These are phyloP conservation scores for Coluber constrictor DNA, from an alignment of 2,797 vertebrate genomes.

Conservation along the genomic window DNA sequence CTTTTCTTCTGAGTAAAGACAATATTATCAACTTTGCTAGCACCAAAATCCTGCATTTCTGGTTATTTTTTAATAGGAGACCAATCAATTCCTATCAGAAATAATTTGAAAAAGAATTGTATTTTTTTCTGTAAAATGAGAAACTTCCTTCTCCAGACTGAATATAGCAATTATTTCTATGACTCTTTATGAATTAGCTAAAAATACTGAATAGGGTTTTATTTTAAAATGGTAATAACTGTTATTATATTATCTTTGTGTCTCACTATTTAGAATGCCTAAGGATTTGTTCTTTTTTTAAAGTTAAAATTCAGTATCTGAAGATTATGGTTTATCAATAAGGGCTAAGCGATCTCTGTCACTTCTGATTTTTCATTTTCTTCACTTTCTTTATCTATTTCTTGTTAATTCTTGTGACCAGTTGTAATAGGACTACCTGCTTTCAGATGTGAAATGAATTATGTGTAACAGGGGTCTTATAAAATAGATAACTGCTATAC, in stretches of 20 bases:
- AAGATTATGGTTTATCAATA: neutral
- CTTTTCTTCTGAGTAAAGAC: neutral
- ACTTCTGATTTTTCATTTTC: neutral
- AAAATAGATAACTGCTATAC: neutral
- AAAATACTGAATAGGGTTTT: neutral
- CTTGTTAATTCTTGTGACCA: neutral
- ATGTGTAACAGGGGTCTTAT: neutral
- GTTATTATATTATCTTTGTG: neutral
- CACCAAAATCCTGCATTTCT: neutral
- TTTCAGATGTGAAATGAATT: neutral
- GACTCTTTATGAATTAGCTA: neutral
- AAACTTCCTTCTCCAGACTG: neutral
- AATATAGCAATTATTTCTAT: neutral
- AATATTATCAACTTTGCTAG: neutral
- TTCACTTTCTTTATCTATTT: neutral
- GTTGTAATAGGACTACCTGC: neutral
- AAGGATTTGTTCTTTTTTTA: neutral
- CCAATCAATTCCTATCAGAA: neutral
- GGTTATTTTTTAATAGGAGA: neutral
- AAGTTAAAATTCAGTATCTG: neutral
- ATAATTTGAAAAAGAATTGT: neutral
- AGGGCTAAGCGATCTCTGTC: neutral
- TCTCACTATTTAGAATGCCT: neutral
- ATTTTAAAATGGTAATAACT: neutral
- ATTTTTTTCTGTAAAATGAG: neutral